These are phyloP conservation scores for Pasiphila rectangulata DNA, from an alignment of 2,888 invertebrate species.

Conservation along the genomic window DNA sequence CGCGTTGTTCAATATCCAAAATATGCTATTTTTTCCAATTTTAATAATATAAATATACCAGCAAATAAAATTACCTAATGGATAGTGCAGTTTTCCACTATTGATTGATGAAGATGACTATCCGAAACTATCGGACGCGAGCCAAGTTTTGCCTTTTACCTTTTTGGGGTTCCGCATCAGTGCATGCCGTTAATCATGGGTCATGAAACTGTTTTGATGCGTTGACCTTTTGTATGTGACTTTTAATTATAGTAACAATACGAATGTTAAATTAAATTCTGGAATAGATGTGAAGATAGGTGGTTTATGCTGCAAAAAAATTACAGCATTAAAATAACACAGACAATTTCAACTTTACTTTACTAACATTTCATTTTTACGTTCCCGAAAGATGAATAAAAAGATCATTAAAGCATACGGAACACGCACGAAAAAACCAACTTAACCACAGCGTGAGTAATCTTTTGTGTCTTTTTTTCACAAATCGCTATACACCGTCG, in stretches of 20 bases:
- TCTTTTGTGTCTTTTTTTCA: slow-evolving; percentile 35
- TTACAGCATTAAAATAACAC: too few relatives aligned
- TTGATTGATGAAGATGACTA: slow-evolving; percentile 73
- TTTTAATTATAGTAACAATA: background rate
- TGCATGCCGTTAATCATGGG: slow-evolving; percentile 27
- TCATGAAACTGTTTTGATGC: slow-evolving; percentile 4
- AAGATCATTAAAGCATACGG: slow-evolving; percentile 17
- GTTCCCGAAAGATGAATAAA: background rate
- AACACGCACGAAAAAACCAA: slow-evolving; percentile 33
- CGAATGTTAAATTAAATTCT: too few relatives aligned
- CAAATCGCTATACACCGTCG: slow-evolving; percentile 59
- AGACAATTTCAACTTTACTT: too few relatives aligned
- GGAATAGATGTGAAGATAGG: too few relatives aligned
- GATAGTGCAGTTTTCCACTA: slow-evolving; percentile 26
- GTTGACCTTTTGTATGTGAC: background rate
- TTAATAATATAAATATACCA: too few relatives aligned
- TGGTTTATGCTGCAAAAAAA: too few relatives aligned
- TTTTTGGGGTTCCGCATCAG: slow-evolving; percentile 49
- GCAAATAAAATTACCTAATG: slow-evolving; percentile 13
- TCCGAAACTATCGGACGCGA: slow-evolving; percentile 46
- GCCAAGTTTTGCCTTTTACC: slow-evolving; percentile 60
- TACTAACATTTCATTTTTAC: too few relatives aligned
- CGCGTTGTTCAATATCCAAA: too few relatives aligned
- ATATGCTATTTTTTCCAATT: too few relatives aligned
- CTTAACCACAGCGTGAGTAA: slow-evolving; percentile 27